Evolutionary conservation across 2,888 invertebrate genomes (phyloP).

Genomic region (Mechanitis mazaeus): DNA sequence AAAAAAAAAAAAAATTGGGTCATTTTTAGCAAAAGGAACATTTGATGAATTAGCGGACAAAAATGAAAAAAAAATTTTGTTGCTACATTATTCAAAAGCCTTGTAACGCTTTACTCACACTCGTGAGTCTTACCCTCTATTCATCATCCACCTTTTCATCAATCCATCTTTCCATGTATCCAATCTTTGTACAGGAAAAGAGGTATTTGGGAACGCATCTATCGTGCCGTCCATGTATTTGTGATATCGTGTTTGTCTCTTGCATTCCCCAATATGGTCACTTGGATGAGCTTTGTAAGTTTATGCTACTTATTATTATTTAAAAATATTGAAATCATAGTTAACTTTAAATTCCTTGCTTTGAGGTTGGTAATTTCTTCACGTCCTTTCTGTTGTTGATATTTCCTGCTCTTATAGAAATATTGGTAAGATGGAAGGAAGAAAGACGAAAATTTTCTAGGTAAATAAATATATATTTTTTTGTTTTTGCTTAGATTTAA

Average conservation of each 20-base stretch:
- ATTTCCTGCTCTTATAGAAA: slow-evolving; percentile 52
- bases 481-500: background rate
- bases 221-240: slow-evolving; percentile 38
- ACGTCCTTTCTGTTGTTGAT: slow-evolving; percentile 45
- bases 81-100: no score
- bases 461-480: slow-evolving; percentile 7
- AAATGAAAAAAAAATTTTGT: no score
- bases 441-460: slow-evolving; percentile 13
- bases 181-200: slow-evolving; percentile 38
- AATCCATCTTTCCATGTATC: background rate
- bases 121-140: no score
- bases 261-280: slow-evolving; percentile 43
- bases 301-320: background rate
- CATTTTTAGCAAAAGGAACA: no score
- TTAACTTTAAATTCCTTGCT: slow-evolving; percentile 13
- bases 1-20: no score
- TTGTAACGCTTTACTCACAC: no score
- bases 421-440: slow-evolving; percentile 45
- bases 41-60: no score
- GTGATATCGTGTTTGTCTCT: slow-evolving; percentile 41
- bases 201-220: slow-evolving; percentile 44
- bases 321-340: no score
- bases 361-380: slow-evolving; percentile 55
- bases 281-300: slow-evolving; percentile 52
- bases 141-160: no score